A percentile compares a stretch with the other conserved stretches of the same genome.
Conservation (phyloP, 2,113 vertebrate species). For the Eretmochelys imbricata region DNA sequence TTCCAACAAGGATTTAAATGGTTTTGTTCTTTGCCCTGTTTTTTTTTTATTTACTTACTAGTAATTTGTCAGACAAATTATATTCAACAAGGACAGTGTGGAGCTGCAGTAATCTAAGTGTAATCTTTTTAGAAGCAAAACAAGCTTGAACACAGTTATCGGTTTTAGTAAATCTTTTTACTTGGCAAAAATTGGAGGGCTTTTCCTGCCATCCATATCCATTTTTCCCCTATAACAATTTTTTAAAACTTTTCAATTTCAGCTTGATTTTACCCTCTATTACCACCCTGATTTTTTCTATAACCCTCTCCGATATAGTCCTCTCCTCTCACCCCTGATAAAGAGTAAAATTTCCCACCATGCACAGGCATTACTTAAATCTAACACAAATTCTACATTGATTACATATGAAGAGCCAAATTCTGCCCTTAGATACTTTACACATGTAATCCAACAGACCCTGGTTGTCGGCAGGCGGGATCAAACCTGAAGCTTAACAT, state of each 20-base stretch:
- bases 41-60: constrained; percentile 14
- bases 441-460: too few relatives aligned
- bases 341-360: neutral
- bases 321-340: neutral
- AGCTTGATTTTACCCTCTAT: neutral
- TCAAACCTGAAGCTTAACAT: too few relatives aligned
- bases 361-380: neutral
- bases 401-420: neutral
- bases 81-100: neutral
- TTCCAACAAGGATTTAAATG: neutral
- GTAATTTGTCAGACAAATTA: constrained; percentile 10
- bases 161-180: neutral
- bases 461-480: too few relatives aligned
- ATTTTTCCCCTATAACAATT: neutral
- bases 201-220: neutral
- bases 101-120: neutral
- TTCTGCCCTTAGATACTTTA: neutral
- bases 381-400: neutral
- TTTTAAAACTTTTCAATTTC: neutral
- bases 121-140: neutral
- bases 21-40: neutral
- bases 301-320: neutral
- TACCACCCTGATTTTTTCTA: neutral
- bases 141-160: neutral
- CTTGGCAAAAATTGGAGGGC: neutral